Base-by-base conservation (phyloP, 2,113 vertebrate genomes). In the Eublepharis macularius region DNA sequence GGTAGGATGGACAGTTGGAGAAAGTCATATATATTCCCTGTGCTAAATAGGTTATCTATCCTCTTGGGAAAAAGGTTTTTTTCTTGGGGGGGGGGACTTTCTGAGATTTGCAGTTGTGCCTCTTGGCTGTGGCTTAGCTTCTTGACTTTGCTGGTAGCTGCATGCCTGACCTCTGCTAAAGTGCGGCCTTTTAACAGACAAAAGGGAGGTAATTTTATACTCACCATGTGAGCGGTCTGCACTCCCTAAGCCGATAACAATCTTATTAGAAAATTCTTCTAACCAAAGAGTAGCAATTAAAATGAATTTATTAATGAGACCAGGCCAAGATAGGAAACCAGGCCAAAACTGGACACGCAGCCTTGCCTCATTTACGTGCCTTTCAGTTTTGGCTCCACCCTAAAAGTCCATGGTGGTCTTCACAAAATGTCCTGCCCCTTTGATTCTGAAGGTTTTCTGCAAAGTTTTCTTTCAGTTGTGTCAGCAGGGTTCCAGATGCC, bases 181-280 rank as follows among this genome's bases (percentile, higher is more conserved):
- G 1, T 86, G 93, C 81, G 69, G 91, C 86, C 88, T 91, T 93
- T 94, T 93, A 89, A 93, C 93, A 93, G 87, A 82, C 73, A 82
- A 86, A 92, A 87, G 92, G 89, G 87, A 94, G 93, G 94, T 93
- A 94, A 94, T 92, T 91, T 94, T 94, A 95, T 93, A 92, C 92
- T 85, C 86, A 69, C 88, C 60, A 0, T 93, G 92, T 24, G 29
- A 89, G 87, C 88, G 90, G 91, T 92, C 94, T 85, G 89, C 89
- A 89, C 91, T 92, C 92, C 91, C 91, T 90, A 90, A 93, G 91
- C 88, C 88, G 91, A 95, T 94, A 94, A 94, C 92, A 93, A 90
- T 66, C 89, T 93, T 93, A 94, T 95, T 94, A 93, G 91, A 92
- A 94, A 93, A 90, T 92, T 92, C 90, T 93, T 92, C 76, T 92